phyloP scores from a whole-genome alignment of 1,140 invertebrate genomes.

The Leucophenga varia region DNA sequence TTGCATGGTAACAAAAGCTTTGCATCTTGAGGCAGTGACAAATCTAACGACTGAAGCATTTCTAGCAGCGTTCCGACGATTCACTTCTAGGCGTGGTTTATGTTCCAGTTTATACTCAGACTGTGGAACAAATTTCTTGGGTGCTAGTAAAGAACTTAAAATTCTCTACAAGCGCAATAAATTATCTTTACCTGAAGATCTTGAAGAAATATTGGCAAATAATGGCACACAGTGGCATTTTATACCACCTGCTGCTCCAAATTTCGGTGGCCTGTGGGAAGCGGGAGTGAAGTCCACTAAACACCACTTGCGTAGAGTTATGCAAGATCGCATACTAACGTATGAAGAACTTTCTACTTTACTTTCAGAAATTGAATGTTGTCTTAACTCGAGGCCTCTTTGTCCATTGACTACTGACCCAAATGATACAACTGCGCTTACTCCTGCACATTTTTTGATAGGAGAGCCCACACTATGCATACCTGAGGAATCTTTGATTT shows the following conservation, averaged over 20 bases:
- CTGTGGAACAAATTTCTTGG: constrained; percentile 36
- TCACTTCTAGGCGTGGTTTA: constrained; percentile 34
- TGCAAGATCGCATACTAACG: constrained; percentile 17
- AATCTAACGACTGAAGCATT: too few relatives aligned
- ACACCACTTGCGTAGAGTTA: constrained; percentile 7
- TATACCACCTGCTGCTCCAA: constrained; percentile 25
- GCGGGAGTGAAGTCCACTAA: constrained; percentile 13
- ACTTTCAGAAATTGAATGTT: constrained; percentile 24
- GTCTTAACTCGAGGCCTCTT: constrained; percentile 34
- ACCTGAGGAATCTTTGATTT: constrained; percentile 5
- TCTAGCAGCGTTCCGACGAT: constrained; percentile 38
- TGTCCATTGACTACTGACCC: constrained; percentile 18
- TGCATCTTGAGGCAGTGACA: constrained; percentile 38
- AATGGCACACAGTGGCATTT: constrained; percentile 11
- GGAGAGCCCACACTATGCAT: constrained; percentile 12
- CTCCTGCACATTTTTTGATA: constrained; percentile 34
- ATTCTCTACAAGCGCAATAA: not conserved
- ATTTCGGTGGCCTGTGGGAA: constrained; percentile 40
- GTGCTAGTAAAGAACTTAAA: too few relatives aligned
- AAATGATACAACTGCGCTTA: constrained; percentile 20
- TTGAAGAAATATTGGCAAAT: not conserved
- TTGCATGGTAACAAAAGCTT: constrained; percentile 28
- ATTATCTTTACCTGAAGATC: not conserved
- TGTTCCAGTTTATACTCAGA: constrained; percentile 39
- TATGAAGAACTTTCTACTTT: constrained; percentile 36